Evolutionary conservation across 1,140 invertebrate genomes (phyloP).

Genomic region (Lanistes nyassanus): DNA sequence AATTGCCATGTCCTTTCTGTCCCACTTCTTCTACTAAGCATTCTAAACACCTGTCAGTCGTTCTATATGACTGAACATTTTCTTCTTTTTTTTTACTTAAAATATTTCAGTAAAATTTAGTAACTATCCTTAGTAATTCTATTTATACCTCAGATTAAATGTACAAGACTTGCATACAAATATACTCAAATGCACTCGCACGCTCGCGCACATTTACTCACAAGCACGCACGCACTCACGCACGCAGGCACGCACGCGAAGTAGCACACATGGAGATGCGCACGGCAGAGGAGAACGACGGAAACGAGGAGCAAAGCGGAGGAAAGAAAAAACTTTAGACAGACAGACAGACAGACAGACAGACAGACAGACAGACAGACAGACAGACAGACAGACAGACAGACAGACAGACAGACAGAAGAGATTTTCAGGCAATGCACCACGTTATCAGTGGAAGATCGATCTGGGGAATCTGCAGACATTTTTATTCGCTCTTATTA

Average conservation of each 20-base stretch:
- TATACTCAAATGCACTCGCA: background rate
- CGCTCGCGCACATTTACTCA: slow-evolving; percentile 1
- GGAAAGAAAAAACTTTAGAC: background rate
- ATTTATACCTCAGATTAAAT: too few relatives aligned
- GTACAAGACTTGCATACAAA: too few relatives aligned
- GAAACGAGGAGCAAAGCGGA: background rate
- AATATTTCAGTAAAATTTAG: too few relatives aligned
- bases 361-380: slow-evolving; percentile 8
- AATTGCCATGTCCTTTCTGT: too few relatives aligned
- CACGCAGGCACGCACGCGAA: background rate
- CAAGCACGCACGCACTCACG: slow-evolving; percentile 4
- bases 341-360: background rate
- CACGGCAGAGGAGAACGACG: background rate
- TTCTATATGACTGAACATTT: too few relatives aligned
- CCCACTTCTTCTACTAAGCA: too few relatives aligned
- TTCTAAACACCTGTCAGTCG: background rate
- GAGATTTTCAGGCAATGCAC: background rate
- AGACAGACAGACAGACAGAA: background rate
- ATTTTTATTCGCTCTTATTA: slow-evolving; percentile 15
- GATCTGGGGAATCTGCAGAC: slow-evolving; percentile 8
- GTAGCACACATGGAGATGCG: background rate
- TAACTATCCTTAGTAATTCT: too few relatives aligned
- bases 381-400: background rate
- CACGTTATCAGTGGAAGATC: background rate
- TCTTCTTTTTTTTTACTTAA: too few relatives aligned